Evolutionary conservation across 2,888 invertebrate species (phyloP), one percentile per base, ranked within the genome.

Genomic region (Drosophila kuntzei): DNA sequence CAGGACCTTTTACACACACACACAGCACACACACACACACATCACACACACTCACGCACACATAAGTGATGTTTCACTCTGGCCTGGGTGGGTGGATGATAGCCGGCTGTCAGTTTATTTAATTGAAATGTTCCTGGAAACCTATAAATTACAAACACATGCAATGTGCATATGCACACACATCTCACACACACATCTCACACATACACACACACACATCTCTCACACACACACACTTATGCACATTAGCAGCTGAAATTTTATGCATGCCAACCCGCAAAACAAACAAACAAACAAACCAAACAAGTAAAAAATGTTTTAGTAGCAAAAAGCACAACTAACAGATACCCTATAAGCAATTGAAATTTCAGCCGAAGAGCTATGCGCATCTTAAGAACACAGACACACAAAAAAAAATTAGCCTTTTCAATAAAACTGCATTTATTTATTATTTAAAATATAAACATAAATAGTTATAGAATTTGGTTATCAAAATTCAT

Each of bases 21-120:
- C 51, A 58, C 27, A 18, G n/a, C 47, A 14, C 46, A 14, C 12
- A 25, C 22, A 25, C 29, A 22, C 25, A 39, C 20, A 18, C 16
- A 25, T 11, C 27, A 47, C 32, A 29, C 44, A 32, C 46, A 27
- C 53, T 39, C 22, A n/a, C 16, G 29, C 18, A 37, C 8, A 39
- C 22, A 25, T 14, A 41, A 51, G 14, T 71, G 71, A 76, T 71
- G 61, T 49, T 63, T 74, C 37, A 59, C 74, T 73, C 34, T 29
- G 53, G 58, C 47, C 37, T 51, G 46, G 39, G 39, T 57, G 53
- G 67, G 63, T 43, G 62, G 65, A 60, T 62, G 67, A 71, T 76
- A 71, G 76, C 49, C 67, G 70, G 43, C 86, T 83, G 86, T 86
- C 86, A 86, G 82, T 86, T 83, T 80, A 80, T 86, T 86, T 80